Percentiles rank a stretch among this genome's conserved stretches.
Conservation (phyloP, 2,888 invertebrate species). For the Drosophila kokeensis region DNA sequence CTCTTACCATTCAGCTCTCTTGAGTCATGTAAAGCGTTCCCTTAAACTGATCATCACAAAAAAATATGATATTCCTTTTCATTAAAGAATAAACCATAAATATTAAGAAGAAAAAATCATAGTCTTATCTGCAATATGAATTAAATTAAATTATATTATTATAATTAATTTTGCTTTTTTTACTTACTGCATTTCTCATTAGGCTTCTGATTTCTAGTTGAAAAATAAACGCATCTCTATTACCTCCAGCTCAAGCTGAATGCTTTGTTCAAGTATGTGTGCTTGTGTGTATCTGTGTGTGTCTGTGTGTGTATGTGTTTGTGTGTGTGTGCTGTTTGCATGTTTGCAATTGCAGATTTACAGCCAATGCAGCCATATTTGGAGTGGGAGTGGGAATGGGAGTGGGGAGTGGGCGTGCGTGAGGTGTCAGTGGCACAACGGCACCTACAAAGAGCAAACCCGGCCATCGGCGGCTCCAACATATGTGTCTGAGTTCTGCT, state of each 20-base stretch:
- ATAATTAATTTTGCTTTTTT: not conserved
- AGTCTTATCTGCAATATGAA: not conserved
- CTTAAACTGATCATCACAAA: not conserved
- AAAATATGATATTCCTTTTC: not conserved
- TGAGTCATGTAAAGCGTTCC: not conserved
- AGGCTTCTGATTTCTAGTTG: not conserved
- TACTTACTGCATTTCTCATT: not conserved
- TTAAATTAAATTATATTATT: not conserved
- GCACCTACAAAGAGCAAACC: conserved; percentile 45
- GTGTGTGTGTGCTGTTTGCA: conserved; percentile 13
- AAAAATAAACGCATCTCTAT: conserved; percentile 2
- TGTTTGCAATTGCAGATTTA: conserved; percentile 56
- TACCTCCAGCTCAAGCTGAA: conserved; percentile 31
- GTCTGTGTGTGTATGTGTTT: conserved; percentile 1
- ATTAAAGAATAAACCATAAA: not conserved
- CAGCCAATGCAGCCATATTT: conserved; percentile 47
- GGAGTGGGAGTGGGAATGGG: conserved; percentile 12
- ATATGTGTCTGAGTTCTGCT: not conserved
- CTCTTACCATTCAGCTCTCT: not conserved
- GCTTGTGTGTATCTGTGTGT: conserved; percentile 16
- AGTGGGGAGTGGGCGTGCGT: conserved; percentile 57
- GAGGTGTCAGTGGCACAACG: conserved; percentile 69
- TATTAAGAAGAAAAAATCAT: not conserved
- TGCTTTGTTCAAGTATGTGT: conserved; percentile 13
- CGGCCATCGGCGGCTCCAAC: conserved; percentile 37